These are phyloP conservation scores for Meteorus sp. DNA, from an alignment of 1,140 invertebrate genomes.

Conservation along the genomic window DNA sequence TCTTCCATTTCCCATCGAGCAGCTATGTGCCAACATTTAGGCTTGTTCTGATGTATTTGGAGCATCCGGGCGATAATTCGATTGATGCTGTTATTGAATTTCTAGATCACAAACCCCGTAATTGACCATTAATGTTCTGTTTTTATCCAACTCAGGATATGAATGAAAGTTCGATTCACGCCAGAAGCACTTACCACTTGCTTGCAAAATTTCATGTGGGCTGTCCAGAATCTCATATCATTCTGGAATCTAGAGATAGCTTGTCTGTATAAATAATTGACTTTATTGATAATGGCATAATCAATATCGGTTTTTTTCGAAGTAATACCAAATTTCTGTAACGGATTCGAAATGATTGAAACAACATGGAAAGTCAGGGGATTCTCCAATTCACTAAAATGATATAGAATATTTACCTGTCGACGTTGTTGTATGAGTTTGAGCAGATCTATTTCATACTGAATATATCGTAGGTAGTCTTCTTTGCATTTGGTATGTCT, in stretches of 20 bases:
- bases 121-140: too few species aligned
- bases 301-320: slow-evolving; percentile 71
- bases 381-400: too few species aligned
- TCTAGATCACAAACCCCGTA: slow-evolving; percentile 48
- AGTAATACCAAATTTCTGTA: slow-evolving; percentile 61
- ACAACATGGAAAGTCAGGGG: too few species aligned
- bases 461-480: slow-evolving; percentile 73
- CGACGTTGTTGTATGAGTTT: slow-evolving; percentile 65
- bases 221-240: slow-evolving; percentile 72
- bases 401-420: slow-evolving; percentile 45
- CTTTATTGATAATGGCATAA: slow-evolving; percentile 64
- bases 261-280: slow-evolving; percentile 68
- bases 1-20: slow-evolving; percentile 76
- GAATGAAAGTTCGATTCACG: background rate
- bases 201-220: slow-evolving; percentile 73
- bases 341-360: slow-evolving; percentile 23
- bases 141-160: too few species aligned
- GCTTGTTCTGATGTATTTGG: slow-evolving; percentile 71
- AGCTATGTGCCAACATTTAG: slow-evolving; percentile 73
- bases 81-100: slow-evolving; percentile 53
- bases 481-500: slow-evolving; percentile 68
- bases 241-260: slow-evolving; percentile 66
- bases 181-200: slow-evolving; percentile 59
- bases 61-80: slow-evolving; percentile 62
- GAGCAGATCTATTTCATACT: slow-evolving; percentile 71